Evolutionary conservation across 2,888 invertebrate species (phyloP), one percentile per base, ranked within the genome.

Genomic region (Torymus texanus): DNA sequence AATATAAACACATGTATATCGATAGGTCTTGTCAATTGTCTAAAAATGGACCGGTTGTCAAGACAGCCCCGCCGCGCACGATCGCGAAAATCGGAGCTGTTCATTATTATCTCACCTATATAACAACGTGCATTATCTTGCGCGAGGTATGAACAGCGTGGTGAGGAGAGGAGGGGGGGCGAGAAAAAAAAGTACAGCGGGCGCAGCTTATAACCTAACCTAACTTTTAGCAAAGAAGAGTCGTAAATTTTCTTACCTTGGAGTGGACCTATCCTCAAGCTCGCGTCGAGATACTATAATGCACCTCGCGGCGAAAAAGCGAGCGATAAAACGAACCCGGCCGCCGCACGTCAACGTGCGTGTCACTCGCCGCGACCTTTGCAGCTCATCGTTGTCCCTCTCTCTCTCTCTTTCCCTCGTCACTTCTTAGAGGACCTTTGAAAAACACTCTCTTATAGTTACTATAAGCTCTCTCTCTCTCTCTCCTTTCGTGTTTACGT

Each of bases 281-380:
- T 29, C 29, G 29, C 29, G 29, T 29, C 29, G 29, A 29, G 29
- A 29, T 5, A 29, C 29, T 29, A 29, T 5, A 29, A 3, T 29
- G 29, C 29, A 29, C 29, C 29, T 29, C 29, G 29, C 29, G 29
- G 5, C 4, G 29, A 29, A 29, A 29, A 29, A 29, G 29, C 29
- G 55, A 3, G 29, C 16, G 3, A 59, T 59, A 18, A 21, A 21
- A 21, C 21, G 21, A 21, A 75, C 56, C 67, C 41, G 61, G 12
- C 63, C 58, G 66, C 50, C 55, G 55, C 68, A 75, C 67, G 29
- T 29, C 29, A 29, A 29, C 53, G 58, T 56, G 68, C 65, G 61
- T 74, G 78, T 71, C 78, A 79, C 74, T 62, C 65, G 72, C 71
- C 21, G 16, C 59, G 56, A 79, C 78, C 79, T 80, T 80, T 80